Base-by-base conservation (phyloP, 2,113 vertebrate species). In the Notiomystis cincta region DNA sequence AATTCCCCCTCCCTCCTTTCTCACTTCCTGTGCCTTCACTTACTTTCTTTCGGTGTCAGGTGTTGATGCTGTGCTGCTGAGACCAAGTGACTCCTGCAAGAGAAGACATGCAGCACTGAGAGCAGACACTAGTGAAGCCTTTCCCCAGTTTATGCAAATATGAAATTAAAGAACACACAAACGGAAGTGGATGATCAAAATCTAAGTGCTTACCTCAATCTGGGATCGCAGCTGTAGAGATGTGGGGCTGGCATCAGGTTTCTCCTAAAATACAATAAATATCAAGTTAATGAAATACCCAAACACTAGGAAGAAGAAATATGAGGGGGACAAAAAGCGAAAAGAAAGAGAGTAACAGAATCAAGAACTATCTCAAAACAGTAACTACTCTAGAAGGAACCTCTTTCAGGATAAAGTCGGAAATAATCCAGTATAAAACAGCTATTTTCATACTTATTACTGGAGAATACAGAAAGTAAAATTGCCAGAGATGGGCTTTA, bases 11-110 rank as follows among this genome's bases (percentile, higher is more conserved):
- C 60, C 58, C 64, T 92, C 76, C 35, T 28, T 66, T 83, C 69
- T 65, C 70, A 47, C 44, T n/a, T 90, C n/a, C 69, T 64, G 31
- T 37, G 76, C 47, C 54, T 37, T 84, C 45, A 98, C 99, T 97
- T 99, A 99, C 99, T 99, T 99, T 98, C 99, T 98, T 96, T 99
- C 99, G 15, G 98, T 98, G 97, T 99, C 99, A 22, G 99, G 99
- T 31, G 99, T 99, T 91, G 99, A 99, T 11, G 98, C 97, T 0
- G 98, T 96, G 66, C 99, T 99, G 96, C 98, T 99, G 97, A 99
- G 98, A 88, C 98, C 99, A 73, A 99, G 97, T 0, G 99, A 99
- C 93, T 99, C 99, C 99, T 99, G 98, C 38, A 95, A 98, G 83
- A 97, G 71, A 98, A 91, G 81, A 96, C 51, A 64, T 13, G 35